Evolutionary conservation across 2,888 invertebrate genomes (phyloP), one percentile per base, ranked within the genome.

Genomic region (Troides oblongomaculatus): DNA sequence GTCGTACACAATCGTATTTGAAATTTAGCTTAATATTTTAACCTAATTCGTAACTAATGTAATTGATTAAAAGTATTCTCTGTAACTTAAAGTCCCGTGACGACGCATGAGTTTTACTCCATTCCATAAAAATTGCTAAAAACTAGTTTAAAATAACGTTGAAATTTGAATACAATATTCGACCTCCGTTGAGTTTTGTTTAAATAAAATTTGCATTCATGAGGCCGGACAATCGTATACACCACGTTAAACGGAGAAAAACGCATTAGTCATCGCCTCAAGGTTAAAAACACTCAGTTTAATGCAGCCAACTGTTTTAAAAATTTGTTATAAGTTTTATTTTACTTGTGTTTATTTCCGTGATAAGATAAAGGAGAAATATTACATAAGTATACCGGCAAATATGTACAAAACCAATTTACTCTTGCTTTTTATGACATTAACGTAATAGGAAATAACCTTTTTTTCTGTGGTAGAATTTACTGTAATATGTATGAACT

Each of bases 241-340:
- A 60, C 39, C 58, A 59, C 66, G 56, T 25, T 66, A 53, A 66
- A 66, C 66, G 63, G 63, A 70, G 43, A 66, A 25, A 64, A 69
- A 62, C 46, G 72, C 50, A 70, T 70, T 72, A 70, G 67, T 72
- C 68, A 70, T 58, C 64, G 63, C 14, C 64, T 56, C 66, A 70
- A 72, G 65, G 72, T 70, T 67, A 69, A 69, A 62, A 64, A 43
- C 23, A 50, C 46, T 64, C 25, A 56, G 21, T 61, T 21, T 59
- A 70, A 66, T 70, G 66, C 66, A 70, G 39, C 53, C 17, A 59
- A 36, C 18, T 68, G 18, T 43, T 60, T 60, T 60, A 53, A 14
- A 12, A 46, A 12, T 46, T 66, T 60, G 36, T 21, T 60, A 21
- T 30, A 66, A 23, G 12, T 14, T 12, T 10, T 12, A 6, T 14